phyloP scores from a whole-genome alignment of 1,140 invertebrate species.

The Belonocnema kinseyi region DNA sequence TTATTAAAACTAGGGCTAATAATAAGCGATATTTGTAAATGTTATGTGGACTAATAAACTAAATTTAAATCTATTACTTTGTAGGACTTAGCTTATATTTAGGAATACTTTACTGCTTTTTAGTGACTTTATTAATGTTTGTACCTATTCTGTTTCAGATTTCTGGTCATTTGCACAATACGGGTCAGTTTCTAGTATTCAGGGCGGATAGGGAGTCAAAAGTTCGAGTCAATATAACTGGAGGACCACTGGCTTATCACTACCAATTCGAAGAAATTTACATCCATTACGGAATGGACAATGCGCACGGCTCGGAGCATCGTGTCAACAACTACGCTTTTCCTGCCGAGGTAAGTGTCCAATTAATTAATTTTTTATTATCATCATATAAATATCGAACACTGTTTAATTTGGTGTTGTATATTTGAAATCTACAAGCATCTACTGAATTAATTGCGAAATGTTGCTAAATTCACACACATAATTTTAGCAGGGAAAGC shows the following conservation, averaged over 20 bases:
- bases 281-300: constrained; percentile 93
- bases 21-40: too few species aligned
- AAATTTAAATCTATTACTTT: too few species aligned
- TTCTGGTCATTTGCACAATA: constrained; percentile 90
- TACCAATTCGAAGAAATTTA: constrained; percentile 97
- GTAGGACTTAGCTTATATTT: too few species aligned
- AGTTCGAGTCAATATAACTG: constrained; percentile 93
- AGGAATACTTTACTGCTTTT: too few species aligned
- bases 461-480: too few species aligned
- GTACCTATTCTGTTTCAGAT: constrained; percentile 79
- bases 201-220: constrained; percentile 90
- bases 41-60: too few species aligned
- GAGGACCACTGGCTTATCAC: constrained; percentile 94
- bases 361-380: constrained; percentile 26
- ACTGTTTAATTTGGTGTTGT: too few species aligned
- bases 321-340: constrained; percentile 94
- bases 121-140: neutral
- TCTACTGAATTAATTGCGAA: too few species aligned
- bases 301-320: constrained; percentile 94
- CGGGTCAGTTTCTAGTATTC: constrained; percentile 93
- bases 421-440: too few species aligned
- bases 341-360: constrained; percentile 89
- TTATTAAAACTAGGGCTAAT: too few species aligned
- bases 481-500: too few species aligned
- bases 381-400: too few species aligned